Evolutionary conservation across 2,888 invertebrate genomes (phyloP), one percentile per base, ranked within the genome.

Genomic region (Brassicogethes aeneus): DNA sequence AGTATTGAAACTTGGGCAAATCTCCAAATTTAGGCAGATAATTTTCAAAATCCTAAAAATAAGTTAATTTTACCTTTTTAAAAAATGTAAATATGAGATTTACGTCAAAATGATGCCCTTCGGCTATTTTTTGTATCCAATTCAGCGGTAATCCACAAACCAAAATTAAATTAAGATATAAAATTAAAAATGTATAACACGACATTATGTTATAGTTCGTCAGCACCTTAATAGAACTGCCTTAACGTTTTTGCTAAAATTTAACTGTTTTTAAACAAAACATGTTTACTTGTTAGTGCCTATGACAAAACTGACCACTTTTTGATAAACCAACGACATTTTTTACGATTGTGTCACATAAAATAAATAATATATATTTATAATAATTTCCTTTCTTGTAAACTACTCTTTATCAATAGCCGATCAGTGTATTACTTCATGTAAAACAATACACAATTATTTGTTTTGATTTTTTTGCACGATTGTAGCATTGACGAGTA

Each of bases 21-120:
- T 56, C 52, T 33, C 46, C 54, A 32, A 45, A 45, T 44, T 52
- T 51, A 1, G 54, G 55, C 7, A 54, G 36, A 40, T 52, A 54
- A 43, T 53, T 55, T n/a, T 54, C 51, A 31, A 54, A 44, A 34
- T 52, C 46, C 55, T 55, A 17, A 15, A 48, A 52, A 16, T 37
- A 34, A 23, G 14, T 2, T 34, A 36, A 13, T n/a, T n/a, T n/a
- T n/a, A n/a, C n/a, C n/a, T 10, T 34, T 8, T n/a, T 16, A 16
- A 14, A 17, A 17, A 39, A 34, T 17, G 1, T 12, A 13, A 23
- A 23, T 23, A 7, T 23, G 23, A 7, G 5, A 5, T 46, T 48
- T 51, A 53, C 56, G 42, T 55, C 53, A 37, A 52, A 48, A 16
- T 36, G 40, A 42, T 47, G 36, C 39, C 41, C 51, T 41, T 54